A percentile compares a stretch with the other conserved stretches of the same genome.
Evolutionary conservation across 2,113 vertebrate genomes (phyloP).

Genomic region (Lota lota): DNA sequence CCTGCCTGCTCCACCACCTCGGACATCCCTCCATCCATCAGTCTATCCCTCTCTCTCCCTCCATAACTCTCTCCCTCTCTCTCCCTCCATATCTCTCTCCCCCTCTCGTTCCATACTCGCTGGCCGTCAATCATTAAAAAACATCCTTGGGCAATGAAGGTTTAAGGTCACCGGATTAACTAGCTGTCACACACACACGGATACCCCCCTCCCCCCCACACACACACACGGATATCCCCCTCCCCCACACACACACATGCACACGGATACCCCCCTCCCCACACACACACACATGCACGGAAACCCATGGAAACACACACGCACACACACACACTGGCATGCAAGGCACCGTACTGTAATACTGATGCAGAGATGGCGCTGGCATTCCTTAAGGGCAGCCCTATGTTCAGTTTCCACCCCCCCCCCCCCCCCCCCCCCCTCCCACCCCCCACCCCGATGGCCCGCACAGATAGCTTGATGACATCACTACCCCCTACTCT

Average conservation of each 20-base stretch:
- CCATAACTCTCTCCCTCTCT: background rate
- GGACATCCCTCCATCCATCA: background rate
- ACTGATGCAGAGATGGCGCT: too few relatives aligned
- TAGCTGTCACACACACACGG: background rate
- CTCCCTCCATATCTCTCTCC: background rate
- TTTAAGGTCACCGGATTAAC: background rate
- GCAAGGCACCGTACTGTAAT: too few relatives aligned
- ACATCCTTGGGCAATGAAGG: constrained; percentile 31
- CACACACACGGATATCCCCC: background rate
- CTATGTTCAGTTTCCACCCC: too few relatives aligned
- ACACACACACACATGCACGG: background rate
- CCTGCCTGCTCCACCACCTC: background rate
- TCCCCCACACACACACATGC: background rate
- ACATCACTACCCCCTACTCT: too few relatives aligned
- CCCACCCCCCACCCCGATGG: too few relatives aligned
- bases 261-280: background rate
- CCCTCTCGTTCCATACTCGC: background rate
- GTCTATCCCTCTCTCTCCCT: background rate
- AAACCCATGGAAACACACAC: background rate
- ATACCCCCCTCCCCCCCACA: too few relatives aligned
- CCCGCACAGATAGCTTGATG: too few relatives aligned
- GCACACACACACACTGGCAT: background rate
- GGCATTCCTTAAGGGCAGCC: too few relatives aligned
- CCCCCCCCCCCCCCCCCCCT: too few relatives aligned
- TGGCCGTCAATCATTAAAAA: constrained; percentile 44